Evolutionary conservation across 2,113 vertebrate genomes (phyloP).

Genomic region (Prionailurus bengalensis): DNA sequence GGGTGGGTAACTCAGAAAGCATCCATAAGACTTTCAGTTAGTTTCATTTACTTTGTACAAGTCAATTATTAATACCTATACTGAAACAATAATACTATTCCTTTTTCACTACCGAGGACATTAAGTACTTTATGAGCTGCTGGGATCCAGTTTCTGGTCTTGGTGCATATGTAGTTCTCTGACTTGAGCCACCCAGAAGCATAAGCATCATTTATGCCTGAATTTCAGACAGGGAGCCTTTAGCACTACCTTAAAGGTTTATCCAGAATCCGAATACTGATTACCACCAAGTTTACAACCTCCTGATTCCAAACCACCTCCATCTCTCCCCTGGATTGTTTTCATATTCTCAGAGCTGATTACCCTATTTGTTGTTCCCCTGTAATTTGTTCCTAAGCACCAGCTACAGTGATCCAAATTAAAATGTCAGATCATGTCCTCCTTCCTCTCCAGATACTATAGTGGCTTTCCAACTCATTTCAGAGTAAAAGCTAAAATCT

Average conservation of each 20-base stretch:
- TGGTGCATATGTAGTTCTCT: not conserved
- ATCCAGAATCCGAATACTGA: not conserved
- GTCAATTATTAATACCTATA: slow-evolving; percentile 64
- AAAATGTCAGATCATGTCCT: not conserved
- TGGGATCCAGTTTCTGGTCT: not conserved
- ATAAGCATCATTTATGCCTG: not conserved
- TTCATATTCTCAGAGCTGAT: not conserved
- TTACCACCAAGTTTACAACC: not conserved
- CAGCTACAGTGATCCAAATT: not conserved
- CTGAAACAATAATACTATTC: slow-evolving; percentile 41
- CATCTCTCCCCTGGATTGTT: not conserved
- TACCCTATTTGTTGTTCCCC: not conserved
- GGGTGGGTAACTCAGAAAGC: not conserved
- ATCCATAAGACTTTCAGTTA: slow-evolving; percentile 17
- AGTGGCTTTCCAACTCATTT: not conserved
- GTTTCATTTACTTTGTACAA: slow-evolving; percentile 50
- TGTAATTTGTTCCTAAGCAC: not conserved
- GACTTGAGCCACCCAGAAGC: not conserved
- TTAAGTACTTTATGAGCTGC: not conserved
- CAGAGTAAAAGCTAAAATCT: not conserved
- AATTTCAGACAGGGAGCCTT: slow-evolving; percentile 13
- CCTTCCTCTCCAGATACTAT: not conserved
- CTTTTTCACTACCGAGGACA: slow-evolving; percentile 13
- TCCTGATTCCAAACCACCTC: not conserved
- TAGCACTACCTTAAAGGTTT: not conserved